Percentiles rank a stretch among this genome's conserved stretches.
phyloP scores from a whole-genome alignment of 2,113 vertebrate genomes.

The Stegostoma tigrinum region DNA sequence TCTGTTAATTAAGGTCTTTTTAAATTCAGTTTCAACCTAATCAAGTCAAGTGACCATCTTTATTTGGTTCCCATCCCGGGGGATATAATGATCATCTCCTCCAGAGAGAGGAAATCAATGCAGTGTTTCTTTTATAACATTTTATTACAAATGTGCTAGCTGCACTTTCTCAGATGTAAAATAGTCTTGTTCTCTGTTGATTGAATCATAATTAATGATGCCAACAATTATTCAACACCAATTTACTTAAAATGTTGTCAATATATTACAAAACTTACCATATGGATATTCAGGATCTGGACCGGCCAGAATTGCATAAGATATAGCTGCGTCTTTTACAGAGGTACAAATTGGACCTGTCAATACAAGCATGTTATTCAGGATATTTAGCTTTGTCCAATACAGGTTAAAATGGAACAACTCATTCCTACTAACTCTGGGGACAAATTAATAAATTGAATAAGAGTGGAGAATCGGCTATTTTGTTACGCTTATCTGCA shows the following conservation, averaged over 20 bases:
- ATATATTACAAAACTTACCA: conserved; percentile 43
- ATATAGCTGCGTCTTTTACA: conserved; percentile 51
- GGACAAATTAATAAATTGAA: neutral
- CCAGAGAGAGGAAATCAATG: neutral
- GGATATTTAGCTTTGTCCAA: neutral
- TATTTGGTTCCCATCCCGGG: neutral
- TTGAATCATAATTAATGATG: neutral
- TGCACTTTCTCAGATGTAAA: neutral
- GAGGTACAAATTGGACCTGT: conserved; percentile 53
- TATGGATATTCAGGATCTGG: conserved; percentile 47
- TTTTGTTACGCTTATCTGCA: neutral
- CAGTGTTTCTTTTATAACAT: neutral
- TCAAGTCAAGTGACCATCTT: neutral
- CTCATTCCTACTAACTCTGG: neutral
- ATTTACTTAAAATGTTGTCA: neutral
- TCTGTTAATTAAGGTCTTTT: neutral
- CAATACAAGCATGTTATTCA: neutral
- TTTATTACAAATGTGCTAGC: neutral
- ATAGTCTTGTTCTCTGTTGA: neutral
- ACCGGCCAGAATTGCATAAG: conserved; percentile 49
- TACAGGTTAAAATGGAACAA: neutral
- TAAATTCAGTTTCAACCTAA: neutral
- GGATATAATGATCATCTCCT: neutral
- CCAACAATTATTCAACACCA: neutral
- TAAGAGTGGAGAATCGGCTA: neutral